A percentile compares a stretch with the other conserved stretches of the same genome.
Conservation (phyloP, 2,113 vertebrate genomes). For the Vulpes vulpes region DNA sequence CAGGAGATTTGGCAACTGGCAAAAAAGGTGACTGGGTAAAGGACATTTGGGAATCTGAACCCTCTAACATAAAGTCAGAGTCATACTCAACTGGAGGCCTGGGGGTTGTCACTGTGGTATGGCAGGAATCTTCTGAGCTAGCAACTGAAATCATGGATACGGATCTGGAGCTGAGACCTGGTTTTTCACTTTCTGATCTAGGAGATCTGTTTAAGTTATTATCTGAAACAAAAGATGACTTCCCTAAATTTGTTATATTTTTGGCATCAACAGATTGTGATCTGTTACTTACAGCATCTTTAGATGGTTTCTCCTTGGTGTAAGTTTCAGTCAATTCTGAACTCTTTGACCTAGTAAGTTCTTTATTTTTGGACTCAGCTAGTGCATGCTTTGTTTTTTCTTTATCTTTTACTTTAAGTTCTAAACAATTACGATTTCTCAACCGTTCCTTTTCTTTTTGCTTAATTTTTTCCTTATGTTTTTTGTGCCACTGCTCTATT, state of each 20-base stretch:
- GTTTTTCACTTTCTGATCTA: constrained; percentile 93
- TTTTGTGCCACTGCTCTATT: constrained; percentile 98
- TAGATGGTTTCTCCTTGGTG: constrained; percentile 90
- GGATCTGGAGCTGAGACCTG: constrained; percentile 93
- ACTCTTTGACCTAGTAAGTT: constrained; percentile 95
- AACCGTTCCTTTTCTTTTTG: constrained; percentile 97
- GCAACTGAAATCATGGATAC: constrained; percentile 95
- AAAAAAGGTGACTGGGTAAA: constrained; percentile 94
- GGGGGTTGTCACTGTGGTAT: constrained; percentile 92
- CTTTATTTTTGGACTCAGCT: constrained; percentile 91
- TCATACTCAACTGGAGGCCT: constrained; percentile 92
- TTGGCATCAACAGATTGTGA: constrained; percentile 94
- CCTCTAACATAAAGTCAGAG: constrained; percentile 93
- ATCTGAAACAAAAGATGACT: constrained; percentile 89
- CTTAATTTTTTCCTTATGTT: constrained; percentile 99
- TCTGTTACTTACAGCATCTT: constrained; percentile 91
- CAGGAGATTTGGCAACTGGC: constrained; percentile 93
- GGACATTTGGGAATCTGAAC: constrained; percentile 95
- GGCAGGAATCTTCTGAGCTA: constrained; percentile 97
- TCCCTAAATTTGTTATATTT: constrained; percentile 86
- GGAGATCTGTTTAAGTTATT: constrained; percentile 93
- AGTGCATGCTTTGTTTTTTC: constrained; percentile 89
- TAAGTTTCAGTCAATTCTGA: constrained; percentile 93
- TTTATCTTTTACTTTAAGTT: constrained; percentile 94
- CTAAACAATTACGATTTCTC: constrained; percentile 92